These are phyloP conservation scores for Conistra vaccinii DNA, from an alignment of 2,888 invertebrate species.

Conservation along the genomic window DNA sequence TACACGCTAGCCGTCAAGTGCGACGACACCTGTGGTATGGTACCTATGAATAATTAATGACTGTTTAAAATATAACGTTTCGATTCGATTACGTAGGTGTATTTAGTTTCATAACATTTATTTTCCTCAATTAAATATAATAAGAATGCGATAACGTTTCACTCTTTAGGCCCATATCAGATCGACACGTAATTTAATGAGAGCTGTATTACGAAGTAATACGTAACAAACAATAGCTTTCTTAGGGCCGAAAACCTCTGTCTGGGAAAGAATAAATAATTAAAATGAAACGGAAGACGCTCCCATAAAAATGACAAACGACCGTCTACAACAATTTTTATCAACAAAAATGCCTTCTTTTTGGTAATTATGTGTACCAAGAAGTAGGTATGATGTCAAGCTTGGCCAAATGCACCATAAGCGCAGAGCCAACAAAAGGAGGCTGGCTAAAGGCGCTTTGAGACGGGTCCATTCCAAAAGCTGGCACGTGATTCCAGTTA, in stretches of 20 bases:
- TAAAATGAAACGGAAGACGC: slow-evolving; percentile 33
- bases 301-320: slow-evolving; percentile 51
- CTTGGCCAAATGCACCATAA: slow-evolving; percentile 21
- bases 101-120: slow-evolving; percentile 18
- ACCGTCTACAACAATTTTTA: slow-evolving; percentile 25
- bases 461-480: slow-evolving; percentile 6
- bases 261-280: slow-evolving; percentile 46
- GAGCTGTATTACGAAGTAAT: slow-evolving; percentile 14
- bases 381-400: slow-evolving; percentile 17
- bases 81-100: slow-evolving; percentile 1
- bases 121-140: slow-evolving; percentile 32
- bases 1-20: slow-evolving; percentile 13
- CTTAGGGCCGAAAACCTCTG: slow-evolving; percentile 21
- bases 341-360: slow-evolving; percentile 24
- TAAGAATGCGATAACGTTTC: slow-evolving; percentile 26
- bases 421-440: not conserved
- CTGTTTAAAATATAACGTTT: slow-evolving; percentile 11
- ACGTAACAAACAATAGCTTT: slow-evolving; percentile 44
- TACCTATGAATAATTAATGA: slow-evolving; percentile 27
- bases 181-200: slow-evolving; percentile 21
- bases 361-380: slow-evolving; percentile 21
- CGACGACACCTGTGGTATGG: slow-evolving; percentile 33
- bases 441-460: not conserved
- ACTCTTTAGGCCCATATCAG: slow-evolving; percentile 23
- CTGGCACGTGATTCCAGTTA: slow-evolving; percentile 11